Conservation (phyloP, 2,797 vertebrate genomes). For the Heteromormyrus szaboi region DNA sequence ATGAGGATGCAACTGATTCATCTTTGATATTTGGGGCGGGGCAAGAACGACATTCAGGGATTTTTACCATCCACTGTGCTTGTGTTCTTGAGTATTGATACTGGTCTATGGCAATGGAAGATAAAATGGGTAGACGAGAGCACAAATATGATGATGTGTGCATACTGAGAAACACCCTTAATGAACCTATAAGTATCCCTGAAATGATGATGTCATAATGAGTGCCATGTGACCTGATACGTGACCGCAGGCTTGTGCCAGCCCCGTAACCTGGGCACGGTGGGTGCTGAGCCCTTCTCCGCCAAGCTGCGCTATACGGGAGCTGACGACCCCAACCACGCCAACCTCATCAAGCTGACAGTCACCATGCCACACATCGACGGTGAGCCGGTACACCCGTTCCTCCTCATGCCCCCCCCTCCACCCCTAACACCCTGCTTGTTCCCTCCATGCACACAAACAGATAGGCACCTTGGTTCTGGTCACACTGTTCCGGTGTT, state of each 20-base stretch:
- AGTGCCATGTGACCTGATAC: constrained; percentile 19
- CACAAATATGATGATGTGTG: not conserved
- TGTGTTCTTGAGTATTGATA: not conserved
- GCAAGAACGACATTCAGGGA: not conserved
- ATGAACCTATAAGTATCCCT: not conserved
- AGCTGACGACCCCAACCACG: constrained; percentile 71
- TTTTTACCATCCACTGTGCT: not conserved
- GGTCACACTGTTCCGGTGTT: not conserved
- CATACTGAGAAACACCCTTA: not conserved
- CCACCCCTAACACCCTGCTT: not conserved
- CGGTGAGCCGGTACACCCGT: constrained; percentile 54
- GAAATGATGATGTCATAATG: not conserved
- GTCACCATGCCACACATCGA: constrained; percentile 92
- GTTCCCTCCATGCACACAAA: not conserved
- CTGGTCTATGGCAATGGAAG: not conserved
- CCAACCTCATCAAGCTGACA: constrained; percentile 85
- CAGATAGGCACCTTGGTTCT: not conserved
- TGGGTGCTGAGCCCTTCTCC: constrained; percentile 91
- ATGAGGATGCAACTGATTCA: not conserved
- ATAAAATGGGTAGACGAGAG: not conserved
- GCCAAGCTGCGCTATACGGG: constrained; percentile 86
- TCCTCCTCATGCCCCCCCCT: not conserved
- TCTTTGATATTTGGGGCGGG: not conserved
- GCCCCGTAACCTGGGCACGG: constrained; percentile 73
- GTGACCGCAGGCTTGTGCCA: constrained; percentile 76